Evolutionary conservation across 2,888 invertebrate species (phyloP).

Genomic region (Teleiodes luculella): DNA sequence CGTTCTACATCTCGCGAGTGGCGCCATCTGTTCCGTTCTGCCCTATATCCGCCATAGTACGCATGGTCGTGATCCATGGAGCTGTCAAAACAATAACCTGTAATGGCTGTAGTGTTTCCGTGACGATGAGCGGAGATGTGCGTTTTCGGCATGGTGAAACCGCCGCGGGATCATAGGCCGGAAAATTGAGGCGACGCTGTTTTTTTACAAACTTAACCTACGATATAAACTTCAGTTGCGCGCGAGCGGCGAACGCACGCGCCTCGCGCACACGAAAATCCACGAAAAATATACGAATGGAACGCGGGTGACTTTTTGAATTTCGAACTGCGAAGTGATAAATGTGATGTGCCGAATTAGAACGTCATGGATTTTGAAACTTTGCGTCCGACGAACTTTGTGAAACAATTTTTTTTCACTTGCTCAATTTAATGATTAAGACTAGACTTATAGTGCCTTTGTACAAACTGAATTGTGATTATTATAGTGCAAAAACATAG

Average conservation of each 20-base stretch:
- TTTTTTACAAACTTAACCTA: conserved; percentile 73
- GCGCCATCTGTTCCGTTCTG: conserved; percentile 62
- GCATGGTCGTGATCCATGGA: conserved; percentile 50
- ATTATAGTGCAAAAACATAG: conserved; percentile 66
- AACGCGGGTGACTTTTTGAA: conserved; percentile 53
- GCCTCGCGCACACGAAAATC: conserved; percentile 56
- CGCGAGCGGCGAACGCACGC: conserved; percentile 69
- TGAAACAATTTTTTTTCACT: conserved; percentile 29
- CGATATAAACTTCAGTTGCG: conserved; percentile 75
- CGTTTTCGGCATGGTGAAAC: conserved; percentile 56
- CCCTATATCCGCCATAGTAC: conserved; percentile 40
- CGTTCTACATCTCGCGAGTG: conserved; percentile 43
- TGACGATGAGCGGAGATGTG: conserved; percentile 37
- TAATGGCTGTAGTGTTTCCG: conserved; percentile 20
- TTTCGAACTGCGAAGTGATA: conserved; percentile 21
- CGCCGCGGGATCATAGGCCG: conserved; percentile 50
- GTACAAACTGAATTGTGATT: conserved; percentile 70
- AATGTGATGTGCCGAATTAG: conserved; percentile 26
- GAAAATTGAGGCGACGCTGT: conserved; percentile 72
- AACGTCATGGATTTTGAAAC: conserved; percentile 1
- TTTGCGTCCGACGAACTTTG: conserved; percentile 55
- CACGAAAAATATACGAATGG: conserved; percentile 58
- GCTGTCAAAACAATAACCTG: conserved; percentile 64
- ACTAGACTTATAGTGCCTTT: conserved; percentile 58
- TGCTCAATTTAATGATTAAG: conserved; percentile 75